These are phyloP conservation scores for Caenorhabditis brenneri DNA, from an alignment of 1,140 invertebrate species.

Conservation along the genomic window DNA sequence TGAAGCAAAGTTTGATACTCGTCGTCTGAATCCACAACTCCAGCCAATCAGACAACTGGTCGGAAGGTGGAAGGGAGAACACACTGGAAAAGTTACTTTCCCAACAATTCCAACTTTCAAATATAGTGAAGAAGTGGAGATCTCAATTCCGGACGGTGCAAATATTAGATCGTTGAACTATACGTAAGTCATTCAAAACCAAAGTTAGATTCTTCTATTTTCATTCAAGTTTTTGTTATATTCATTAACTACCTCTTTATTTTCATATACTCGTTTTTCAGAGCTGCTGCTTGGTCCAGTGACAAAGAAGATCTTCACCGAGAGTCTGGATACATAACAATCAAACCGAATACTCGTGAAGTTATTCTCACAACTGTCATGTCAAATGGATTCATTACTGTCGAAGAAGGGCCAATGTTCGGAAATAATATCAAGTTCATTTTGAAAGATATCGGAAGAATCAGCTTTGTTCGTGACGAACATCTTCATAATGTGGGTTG, in stretches of 20 bases:
- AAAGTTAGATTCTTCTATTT: no score
- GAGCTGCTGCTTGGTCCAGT: constrained; percentile 22
- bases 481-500: constrained; percentile 20
- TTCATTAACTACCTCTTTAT: no score
- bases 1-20: not conserved
- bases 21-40: constrained; percentile 16
- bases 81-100: constrained; percentile 18
- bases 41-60: not conserved
- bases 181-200: not conserved
- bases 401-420: not conserved
- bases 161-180: constrained; percentile 20
- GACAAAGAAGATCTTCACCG: constrained; percentile 30
- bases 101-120: constrained; percentile 29
- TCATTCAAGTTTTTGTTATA: no score
- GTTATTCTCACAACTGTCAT: constrained; percentile 13
- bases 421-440: constrained; percentile 5
- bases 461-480: constrained; percentile 24
- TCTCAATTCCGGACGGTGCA: constrained; percentile 4
- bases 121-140: constrained; percentile 7
- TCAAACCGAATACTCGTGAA: constrained; percentile 13
- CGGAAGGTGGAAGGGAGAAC: constrained; percentile 19
- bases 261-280: no score
- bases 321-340: constrained; percentile 4
- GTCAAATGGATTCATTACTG: constrained; percentile 18
- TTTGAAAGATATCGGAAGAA: constrained; percentile 37